Evolutionary conservation across 2,113 vertebrate genomes (phyloP).

Genomic region (Ammodytes marinus): DNA sequence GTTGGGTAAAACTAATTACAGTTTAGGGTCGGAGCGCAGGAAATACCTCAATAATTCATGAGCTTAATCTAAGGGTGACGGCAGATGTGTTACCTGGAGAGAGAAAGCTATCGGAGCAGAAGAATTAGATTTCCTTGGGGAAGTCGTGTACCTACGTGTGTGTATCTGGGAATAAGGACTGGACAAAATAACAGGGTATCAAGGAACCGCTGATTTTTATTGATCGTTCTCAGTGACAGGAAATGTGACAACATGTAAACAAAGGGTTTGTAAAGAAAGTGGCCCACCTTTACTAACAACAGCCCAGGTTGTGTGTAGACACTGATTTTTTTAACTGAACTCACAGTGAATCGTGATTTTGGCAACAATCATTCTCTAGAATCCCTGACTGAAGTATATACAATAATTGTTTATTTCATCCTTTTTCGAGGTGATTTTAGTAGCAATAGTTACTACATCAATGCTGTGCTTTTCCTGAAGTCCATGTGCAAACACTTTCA

Average conservation of each 20-base stretch:
- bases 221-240: neutral
- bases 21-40: conserved; percentile 60
- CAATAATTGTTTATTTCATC: no score
- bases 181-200: conserved; percentile 5
- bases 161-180: neutral
- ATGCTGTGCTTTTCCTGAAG: neutral
- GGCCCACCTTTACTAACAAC: no score
- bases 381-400: no score
- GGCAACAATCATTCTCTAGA: no score
- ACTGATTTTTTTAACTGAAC: no score
- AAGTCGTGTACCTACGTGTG: conserved; percentile 12
- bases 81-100: conserved; percentile 58
- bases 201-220: conserved; percentile 25
- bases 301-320: no score
- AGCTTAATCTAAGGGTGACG: conserved; percentile 59
- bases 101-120: conserved; percentile 15
- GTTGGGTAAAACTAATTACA: conserved; percentile 76
- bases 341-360: no score
- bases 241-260: conserved; percentile 7
- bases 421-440: neutral
- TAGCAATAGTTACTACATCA: neutral
- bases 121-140: conserved; percentile 47
- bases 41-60: conserved; percentile 79
- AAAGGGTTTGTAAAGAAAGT: no score
- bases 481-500: neutral